These are phyloP conservation scores for Tenrec ecaudatus DNA, from an alignment of 2,113 vertebrate species.

Conservation along the genomic window DNA sequence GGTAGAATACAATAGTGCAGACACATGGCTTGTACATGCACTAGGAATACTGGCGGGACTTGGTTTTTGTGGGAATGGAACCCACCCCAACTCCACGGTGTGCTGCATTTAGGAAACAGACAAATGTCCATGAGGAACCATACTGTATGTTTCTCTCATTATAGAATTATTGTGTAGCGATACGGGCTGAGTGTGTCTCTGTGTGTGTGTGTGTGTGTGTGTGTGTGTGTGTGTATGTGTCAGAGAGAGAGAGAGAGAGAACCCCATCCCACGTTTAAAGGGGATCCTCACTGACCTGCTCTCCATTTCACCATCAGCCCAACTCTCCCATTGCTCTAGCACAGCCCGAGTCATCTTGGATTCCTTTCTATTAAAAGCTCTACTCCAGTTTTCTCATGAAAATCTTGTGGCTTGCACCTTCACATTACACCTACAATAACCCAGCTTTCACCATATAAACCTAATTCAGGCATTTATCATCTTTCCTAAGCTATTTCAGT, in stretches of 20 bases:
- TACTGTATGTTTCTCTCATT: accelerated
- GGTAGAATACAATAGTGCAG: too few species aligned
- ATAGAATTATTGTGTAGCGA: not conserved
- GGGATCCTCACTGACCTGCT: too few species aligned
- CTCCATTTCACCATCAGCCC: not conserved
- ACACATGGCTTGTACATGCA: too few species aligned
- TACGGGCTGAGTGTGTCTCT: accelerated
- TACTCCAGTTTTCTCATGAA: too few species aligned
- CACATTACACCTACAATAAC: not conserved
- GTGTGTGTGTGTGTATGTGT: accelerated
- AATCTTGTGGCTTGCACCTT: not conserved
- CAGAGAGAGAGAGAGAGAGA: not conserved
- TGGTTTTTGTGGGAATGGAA: too few species aligned
- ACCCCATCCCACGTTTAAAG: too few species aligned
- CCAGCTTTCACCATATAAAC: too few species aligned
- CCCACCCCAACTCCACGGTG: too few species aligned
- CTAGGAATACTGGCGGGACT: too few species aligned
- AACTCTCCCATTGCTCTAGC: not conserved
- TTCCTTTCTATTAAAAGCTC: not conserved
- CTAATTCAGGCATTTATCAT: too few species aligned
- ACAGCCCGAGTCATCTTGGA: not conserved
- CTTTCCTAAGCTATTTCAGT: not conserved
- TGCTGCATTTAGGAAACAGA: not conserved
- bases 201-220: too few species aligned
- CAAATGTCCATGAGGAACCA: too few species aligned